phyloP scores from a whole-genome alignment of 2,888 invertebrate species.

The Seira ritae region DNA sequence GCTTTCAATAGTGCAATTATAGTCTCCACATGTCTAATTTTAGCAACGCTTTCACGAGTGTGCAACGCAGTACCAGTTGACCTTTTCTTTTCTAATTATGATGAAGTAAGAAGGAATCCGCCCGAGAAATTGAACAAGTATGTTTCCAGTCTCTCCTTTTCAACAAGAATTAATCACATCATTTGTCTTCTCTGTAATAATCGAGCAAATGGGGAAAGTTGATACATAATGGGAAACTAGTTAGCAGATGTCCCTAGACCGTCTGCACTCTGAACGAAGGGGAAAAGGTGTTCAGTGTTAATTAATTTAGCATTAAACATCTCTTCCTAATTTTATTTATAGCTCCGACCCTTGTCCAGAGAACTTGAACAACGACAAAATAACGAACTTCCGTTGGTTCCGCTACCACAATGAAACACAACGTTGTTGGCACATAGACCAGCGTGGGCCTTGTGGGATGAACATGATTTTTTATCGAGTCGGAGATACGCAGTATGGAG shows the following conservation, averaged over 20 bases:
- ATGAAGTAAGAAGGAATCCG: slow-evolving; percentile 47
- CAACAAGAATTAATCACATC: too few species aligned
- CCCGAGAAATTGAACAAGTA: not conserved
- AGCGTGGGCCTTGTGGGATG: slow-evolving; percentile 70
- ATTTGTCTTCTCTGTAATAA: too few species aligned
- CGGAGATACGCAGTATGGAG: slow-evolving; percentile 69
- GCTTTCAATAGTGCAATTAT: slow-evolving; percentile 19
- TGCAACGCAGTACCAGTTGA: slow-evolving; percentile 59
- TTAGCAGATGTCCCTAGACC: too few species aligned
- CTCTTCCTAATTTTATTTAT: not conserved
- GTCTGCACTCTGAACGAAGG: too few species aligned
- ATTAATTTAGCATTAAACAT: too few species aligned
- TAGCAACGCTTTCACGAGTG: not conserved
- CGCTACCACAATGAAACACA: slow-evolving; percentile 67
- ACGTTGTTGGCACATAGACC: slow-evolving; percentile 69
- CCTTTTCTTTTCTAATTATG: slow-evolving; percentile 53
- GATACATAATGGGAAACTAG: too few species aligned
- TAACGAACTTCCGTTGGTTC: slow-evolving; percentile 61
- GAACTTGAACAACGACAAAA: slow-evolving; percentile 65
- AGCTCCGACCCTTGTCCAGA: slow-evolving; percentile 63
- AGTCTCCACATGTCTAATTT: slow-evolving; percentile 18
- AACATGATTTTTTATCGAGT: slow-evolving; percentile 68
- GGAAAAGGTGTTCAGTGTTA: too few species aligned
- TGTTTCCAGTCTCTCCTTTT: too few species aligned
- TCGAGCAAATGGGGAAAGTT: too few species aligned